These are phyloP conservation scores for Tenthredo amoena DNA, from an alignment of 2,888 invertebrate genomes.

Conservation along the genomic window DNA sequence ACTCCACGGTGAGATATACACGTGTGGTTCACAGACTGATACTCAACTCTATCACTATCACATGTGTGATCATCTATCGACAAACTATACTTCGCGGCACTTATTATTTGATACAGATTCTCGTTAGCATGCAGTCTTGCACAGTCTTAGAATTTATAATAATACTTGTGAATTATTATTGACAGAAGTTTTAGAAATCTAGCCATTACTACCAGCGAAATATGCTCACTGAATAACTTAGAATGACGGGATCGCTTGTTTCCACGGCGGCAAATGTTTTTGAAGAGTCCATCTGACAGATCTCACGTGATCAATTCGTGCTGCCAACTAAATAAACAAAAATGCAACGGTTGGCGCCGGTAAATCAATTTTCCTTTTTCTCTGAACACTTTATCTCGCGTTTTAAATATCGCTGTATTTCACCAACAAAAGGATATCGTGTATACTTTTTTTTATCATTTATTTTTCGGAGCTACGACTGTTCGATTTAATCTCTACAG, in stretches of 20 bases:
- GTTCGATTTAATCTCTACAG: neutral
- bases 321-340: neutral
- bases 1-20: neutral
- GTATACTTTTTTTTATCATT: neutral
- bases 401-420: neutral
- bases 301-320: conserved; percentile 1
- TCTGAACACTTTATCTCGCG: neutral
- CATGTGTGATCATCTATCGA: neutral
- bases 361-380: neutral
- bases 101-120: neutral
- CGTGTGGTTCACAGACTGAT: neutral
- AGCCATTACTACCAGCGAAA: neutral
- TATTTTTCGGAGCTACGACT: neutral
- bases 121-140: neutral
- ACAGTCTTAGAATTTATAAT: neutral
- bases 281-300: neutral
- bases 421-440: neutral
- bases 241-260: neutral
- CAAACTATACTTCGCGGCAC: neutral
- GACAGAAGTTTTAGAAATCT: neutral
- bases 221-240: neutral
- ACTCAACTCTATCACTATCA: neutral
- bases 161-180: neutral
- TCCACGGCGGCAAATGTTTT: conserved; percentile 23
- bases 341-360: neutral